These are phyloP conservation scores for Ophiodon elongatus DNA, from an alignment of 2,113 vertebrate genomes.

Conservation along the genomic window DNA sequence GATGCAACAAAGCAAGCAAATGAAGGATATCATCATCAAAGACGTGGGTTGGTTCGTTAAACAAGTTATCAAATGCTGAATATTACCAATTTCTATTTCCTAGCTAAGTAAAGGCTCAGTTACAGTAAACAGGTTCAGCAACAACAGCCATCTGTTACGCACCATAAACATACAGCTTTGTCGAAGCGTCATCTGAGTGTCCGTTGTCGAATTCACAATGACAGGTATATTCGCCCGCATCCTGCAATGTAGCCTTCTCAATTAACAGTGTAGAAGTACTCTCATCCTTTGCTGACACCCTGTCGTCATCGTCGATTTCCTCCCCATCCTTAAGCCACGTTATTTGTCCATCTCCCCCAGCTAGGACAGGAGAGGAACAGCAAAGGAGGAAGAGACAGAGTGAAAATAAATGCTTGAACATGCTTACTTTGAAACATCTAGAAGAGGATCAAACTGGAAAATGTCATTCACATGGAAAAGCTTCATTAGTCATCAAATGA, in stretches of 20 bases:
- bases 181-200: accelerated
- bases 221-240: conserved; percentile 78
- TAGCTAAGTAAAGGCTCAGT: not conserved
- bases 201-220: conserved; percentile 20
- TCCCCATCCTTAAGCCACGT: conserved; percentile 73
- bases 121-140: not conserved
- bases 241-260: conserved; percentile 34
- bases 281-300: conserved; percentile 67
- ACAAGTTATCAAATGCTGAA: not conserved
- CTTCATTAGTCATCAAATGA: not conserved
- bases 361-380: conserved; percentile 31
- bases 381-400: not conserved
- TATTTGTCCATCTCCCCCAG: conserved; percentile 66
- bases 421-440: not conserved
- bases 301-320: conserved; percentile 46
- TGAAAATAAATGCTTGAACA: not conserved
- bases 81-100: not conserved
- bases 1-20: not conserved
- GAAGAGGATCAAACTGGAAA: not conserved
- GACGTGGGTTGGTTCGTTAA: not conserved
- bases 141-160: conserved; percentile 27
- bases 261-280: conserved; percentile 66
- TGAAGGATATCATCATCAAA: not conserved
- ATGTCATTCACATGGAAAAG: not conserved
- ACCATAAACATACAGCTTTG: conserved; percentile 76